Base-by-base conservation (phyloP, 2,888 invertebrate species). In the Amphipoea oculea region DNA sequence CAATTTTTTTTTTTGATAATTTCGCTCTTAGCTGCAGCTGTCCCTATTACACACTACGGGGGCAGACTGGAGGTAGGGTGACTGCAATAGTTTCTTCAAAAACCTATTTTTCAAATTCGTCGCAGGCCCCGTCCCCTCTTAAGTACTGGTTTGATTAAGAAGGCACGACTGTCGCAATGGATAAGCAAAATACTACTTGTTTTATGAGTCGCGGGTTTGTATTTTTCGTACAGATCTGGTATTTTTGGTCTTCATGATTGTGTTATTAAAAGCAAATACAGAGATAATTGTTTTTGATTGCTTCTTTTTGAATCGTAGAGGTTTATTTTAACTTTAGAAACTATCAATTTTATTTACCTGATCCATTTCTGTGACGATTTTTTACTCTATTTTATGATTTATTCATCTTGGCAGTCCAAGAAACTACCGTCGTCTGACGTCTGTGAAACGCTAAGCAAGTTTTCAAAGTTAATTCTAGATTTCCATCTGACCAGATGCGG, bases 401-500 rank as follows among this genome's bases (percentile, higher is more conserved):
- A 36, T 70, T 79, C 9, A 57, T 40, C 7, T 63, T 40, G 12
- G 7, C 2, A 12, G 3, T 23, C 12, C 36, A 65, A 29, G 29
- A 73, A 57, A 48, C 20, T 12, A 42, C 40, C 29, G 7, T 23
- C 4, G 0, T 40, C 9, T 40, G 29, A 42, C 40, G 66, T 73
- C 29, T 57, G 48, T 57, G 48, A 74, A 29, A 14, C 51, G 14
- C 11, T 6, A 51, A 40, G 57, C 20, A 14, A 3, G 11, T 79
- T 82, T 42, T 6, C 11, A 7, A 82, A 73, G 9, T 74, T 11
- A n/a, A 51, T 60, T 73, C 60, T 23, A 51, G 57, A 20, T 66
- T 66, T 1, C 3, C 4, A 60, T 60, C 11, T n/a, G n/a, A 12
- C 51, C 82, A 74, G 82, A 66, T 82, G 79, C 20, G 75, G 23